Evolutionary conservation across 2,113 vertebrate species (phyloP).

Genomic region (Cephalopterus ornatus): DNA sequence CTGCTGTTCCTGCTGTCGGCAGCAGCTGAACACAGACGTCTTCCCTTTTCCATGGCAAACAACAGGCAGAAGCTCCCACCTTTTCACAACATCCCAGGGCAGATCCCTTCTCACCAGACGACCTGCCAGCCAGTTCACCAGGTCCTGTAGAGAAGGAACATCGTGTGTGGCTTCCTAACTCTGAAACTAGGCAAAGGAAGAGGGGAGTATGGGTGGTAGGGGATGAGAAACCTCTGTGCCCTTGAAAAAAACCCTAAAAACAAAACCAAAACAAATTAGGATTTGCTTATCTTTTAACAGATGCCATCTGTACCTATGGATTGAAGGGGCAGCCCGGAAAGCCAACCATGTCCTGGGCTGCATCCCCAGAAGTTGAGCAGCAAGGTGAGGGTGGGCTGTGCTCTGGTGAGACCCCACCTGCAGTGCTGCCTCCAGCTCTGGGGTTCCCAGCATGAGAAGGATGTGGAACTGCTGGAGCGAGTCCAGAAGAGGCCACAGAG

Average conservation of each 20-base stretch:
- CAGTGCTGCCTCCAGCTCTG: not conserved
- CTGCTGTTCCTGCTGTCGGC: not conserved
- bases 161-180: not conserved
- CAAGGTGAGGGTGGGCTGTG: not conserved
- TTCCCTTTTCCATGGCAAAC: not conserved
- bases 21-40: not conserved
- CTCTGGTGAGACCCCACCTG: not conserved
- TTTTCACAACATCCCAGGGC: rapidly evolving
- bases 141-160: not conserved
- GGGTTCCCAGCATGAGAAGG: not conserved
- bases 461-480: rapidly evolving
- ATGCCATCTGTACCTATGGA: not conserved
- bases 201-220: not conserved
- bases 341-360: not conserved
- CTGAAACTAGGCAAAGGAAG: not conserved
- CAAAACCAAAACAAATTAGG: not conserved
- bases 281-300: not conserved
- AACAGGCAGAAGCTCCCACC: not conserved
- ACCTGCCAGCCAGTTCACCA: not conserved
- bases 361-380: not conserved
- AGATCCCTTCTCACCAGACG: not conserved
- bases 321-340: not conserved
- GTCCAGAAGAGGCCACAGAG: rapidly evolving
- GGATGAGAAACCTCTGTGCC: not conserved
- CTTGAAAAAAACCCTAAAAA: not conserved